phyloP scores from a whole-genome alignment of 2,797 vertebrate species.

The Phalloptychus januarius region DNA sequence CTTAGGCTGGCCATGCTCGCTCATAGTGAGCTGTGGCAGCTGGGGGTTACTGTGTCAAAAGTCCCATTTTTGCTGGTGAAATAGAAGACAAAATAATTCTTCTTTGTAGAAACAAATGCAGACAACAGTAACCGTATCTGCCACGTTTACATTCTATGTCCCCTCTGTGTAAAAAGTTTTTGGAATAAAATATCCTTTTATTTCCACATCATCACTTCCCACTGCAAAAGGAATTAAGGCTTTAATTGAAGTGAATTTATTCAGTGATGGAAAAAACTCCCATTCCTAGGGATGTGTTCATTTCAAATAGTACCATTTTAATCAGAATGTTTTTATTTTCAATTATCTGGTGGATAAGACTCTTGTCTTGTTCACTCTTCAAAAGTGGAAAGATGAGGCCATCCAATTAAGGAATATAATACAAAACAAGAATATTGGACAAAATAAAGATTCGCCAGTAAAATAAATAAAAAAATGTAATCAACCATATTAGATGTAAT shows the following conservation, averaged over 20 bases:
- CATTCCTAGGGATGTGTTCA: not conserved
- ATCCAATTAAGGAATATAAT: not conserved
- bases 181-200: not conserved
- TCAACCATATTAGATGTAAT: not conserved
- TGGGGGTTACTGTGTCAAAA: slow-evolving; percentile 32
- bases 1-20: slow-evolving; percentile 46
- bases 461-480: not conserved
- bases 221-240: not conserved
- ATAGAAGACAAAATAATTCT: slow-evolving; percentile 7
- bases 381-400: not conserved
- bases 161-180: not conserved
- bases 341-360: not conserved
- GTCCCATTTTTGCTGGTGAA: slow-evolving; percentile 18
- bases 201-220: not conserved
- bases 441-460: not conserved
- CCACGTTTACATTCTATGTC: not conserved
- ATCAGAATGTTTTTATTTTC: not conserved
- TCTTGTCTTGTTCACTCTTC: not conserved
- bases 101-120: not conserved
- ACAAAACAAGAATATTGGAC: not conserved
- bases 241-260: not conserved
- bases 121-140: not conserved
- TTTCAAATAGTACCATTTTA: not conserved
- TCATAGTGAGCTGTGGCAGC: slow-evolving; percentile 39
- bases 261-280: not conserved